Conservation (phyloP, 2,797 vertebrate species). For the Lacerta bilineata region DNA sequence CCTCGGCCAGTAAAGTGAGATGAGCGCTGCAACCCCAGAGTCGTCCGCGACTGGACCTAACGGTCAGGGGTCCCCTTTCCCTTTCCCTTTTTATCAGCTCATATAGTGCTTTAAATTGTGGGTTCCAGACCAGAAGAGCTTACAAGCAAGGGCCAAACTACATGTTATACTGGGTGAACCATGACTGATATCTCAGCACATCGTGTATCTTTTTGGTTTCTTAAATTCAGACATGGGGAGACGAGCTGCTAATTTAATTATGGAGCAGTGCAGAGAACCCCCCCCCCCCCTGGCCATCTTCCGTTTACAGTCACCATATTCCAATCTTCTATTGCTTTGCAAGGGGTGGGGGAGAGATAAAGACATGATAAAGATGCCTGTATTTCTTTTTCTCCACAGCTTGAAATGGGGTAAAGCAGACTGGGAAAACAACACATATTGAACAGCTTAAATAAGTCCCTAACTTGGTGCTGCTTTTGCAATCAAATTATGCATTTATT, state of each 20-base stretch:
- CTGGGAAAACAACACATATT: not conserved
- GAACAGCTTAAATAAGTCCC: not conserved
- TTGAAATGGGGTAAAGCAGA: not conserved
- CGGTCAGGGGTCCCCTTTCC: too few relatives aligned
- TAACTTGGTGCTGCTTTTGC: not conserved
- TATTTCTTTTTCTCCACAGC: not conserved
- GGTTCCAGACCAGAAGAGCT: too few relatives aligned
- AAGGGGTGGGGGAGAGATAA: not conserved
- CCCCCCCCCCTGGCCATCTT: too few relatives aligned
- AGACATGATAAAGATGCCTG: not conserved
- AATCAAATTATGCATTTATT: not conserved
- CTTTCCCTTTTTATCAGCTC: not conserved
- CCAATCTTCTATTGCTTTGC: not conserved
- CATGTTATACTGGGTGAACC: not conserved
- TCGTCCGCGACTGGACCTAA: too few relatives aligned
- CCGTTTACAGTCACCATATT: too few relatives aligned
- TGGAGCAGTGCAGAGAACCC: not conserved
- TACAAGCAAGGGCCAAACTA: not conserved
- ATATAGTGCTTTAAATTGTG: too few relatives aligned
- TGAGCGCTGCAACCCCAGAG: too few relatives aligned
- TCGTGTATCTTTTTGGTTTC: not conserved
- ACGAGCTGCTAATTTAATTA: not conserved
- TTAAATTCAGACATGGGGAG: not conserved
- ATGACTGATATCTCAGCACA: too few relatives aligned
- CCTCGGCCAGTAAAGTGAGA: too few relatives aligned